Evolutionary conservation across 2,113 vertebrate species (phyloP), one percentile per base, ranked within the genome.

Genomic region (Mungos mungo): DNA sequence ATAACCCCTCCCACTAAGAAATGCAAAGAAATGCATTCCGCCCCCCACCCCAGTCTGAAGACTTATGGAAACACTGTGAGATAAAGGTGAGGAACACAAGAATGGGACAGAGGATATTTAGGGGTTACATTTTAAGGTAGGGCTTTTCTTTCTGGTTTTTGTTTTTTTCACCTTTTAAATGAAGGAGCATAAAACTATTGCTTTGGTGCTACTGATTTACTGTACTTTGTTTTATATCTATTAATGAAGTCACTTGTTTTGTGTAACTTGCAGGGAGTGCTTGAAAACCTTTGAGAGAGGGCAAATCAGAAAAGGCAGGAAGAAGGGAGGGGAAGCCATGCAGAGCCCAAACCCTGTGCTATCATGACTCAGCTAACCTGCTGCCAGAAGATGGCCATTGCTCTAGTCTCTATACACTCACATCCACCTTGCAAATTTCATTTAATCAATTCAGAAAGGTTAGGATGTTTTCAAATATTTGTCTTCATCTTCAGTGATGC

Each of bases 1-100:
- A 93, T 95, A 96, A 91, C 84, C 89, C 82, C n/a, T 97, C 90
- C 92, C 90, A 84, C 29, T 93, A 81, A 93, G 85, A 95, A 94
- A 91, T 96, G 54, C 95, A 92, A 27, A 92, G 38, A 65, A 47
- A 82, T 85, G 88, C 80, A 86, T 31, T 29, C 6, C 77, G 76
- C 21, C 10, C 15, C 54, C 2, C 18, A 15, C 21, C 77, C 31
- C n/a, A 79, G 7, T 83, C 57, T 69, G 77, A 96, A 96, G 88
- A 82, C 25, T 69, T 87, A 57, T 0, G 13, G 83, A 90, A 92
- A 96, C 85, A 41, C 86, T 95, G 81, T 65, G 88, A 97, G 66
- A 57, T 21, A 72, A 63, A 95, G 84, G 91, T 85, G 74, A 95
- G 87, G 68, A 89, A 81, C 71, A 0, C 68, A n/a, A 92, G 87